Base-by-base conservation (phyloP, 2,797 vertebrate species). In the Mycteria americana region DNA sequence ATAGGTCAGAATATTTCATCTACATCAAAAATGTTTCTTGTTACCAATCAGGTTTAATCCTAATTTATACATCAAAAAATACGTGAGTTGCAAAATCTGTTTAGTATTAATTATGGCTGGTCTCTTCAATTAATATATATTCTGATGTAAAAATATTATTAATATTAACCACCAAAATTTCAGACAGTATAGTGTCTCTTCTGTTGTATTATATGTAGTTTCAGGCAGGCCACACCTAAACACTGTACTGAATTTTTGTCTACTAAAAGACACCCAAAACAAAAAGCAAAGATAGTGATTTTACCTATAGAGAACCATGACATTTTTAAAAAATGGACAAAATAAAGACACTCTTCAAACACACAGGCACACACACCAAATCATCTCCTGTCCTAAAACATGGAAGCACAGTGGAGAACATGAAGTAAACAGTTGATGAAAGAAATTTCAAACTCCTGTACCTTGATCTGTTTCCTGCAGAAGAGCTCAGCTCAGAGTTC, bases 391-490 rank as follows among this genome's bases (percentile, higher is more conserved):
- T 50, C 57, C 59, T 33, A 79, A 76, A 90, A 84, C 23, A 31
- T 25, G n/a, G 25, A 69, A 74, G 17, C 30, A 65, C 30, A 62
- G 23, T 28, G 9, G 33, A 78, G 78, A 89, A 89, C 3, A 53
- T 45, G 33, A 92, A 90, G 19, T 65, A 88, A 92, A 91, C n/a
- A 60, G 76, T 4, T 69, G 24, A 21, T 35, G 18, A 60, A 93
- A 97, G 18, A 54, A 65, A 24, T 70, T 67, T 33, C 73, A 50
- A 56, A 89, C 84, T 77, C 41, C n/a, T 53, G 3, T 98, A 99
- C 99, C 99, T 99, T 98, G 98, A 99, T 96, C 98, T 99, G 94
- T 98, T 99, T 96, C 98, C 98, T 18, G 98, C 94, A 65, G 99
- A 97, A 69, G 99, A 98, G 96, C 98, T 99, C 78, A 99, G 97